Evolutionary conservation across 2,888 invertebrate species (phyloP), one percentile per base, ranked within the genome.

Genomic region (Phoenoteleia sp.): DNA sequence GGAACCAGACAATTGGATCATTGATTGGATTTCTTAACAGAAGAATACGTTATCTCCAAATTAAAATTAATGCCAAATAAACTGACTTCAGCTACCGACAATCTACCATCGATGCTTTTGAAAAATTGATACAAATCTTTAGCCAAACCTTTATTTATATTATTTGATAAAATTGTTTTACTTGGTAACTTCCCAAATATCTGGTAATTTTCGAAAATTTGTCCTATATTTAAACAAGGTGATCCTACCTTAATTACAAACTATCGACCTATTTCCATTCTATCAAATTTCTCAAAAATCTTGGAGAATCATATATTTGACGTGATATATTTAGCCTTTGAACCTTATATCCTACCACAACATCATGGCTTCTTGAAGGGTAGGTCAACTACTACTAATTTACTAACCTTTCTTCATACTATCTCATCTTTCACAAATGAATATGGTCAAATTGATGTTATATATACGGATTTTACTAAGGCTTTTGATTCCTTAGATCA

Each of bases 401-500:
- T 47, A 11, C 17, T 42, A 2, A 42, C 42, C 2, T 42, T 42
- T 15, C 2, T 15, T 4, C 15, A 42, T 4, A 15, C n/a, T n/a
- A n/a, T n/a, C n/a, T n/a, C n/a, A n/a, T n/a, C n/a, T n/a, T n/a
- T n/a, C n/a, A n/a, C n/a, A n/a, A n/a, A n/a, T n/a, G n/a, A n/a
- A n/a, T n/a, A n/a, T n/a, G n/a, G n/a, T n/a, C n/a, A n/a, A n/a
- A n/a, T n/a, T n/a, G n/a, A n/a, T n/a, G 66, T 49, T 3, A 47
- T 66, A 13, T 66, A 64, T 17, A 64, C 42, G 3, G 64, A 64
- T 13, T 25, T 64, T 11, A 23, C 64, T 4, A 64, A 64, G n/a
- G 64, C 64, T 17, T 64, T 64, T 23, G 64, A 64, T 6, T 36
- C 4, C 7, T 25, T 64, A 11, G 15, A 45, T 25, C 42, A 25